Evolutionary conservation across 1,140 invertebrate genomes (phyloP).

Genomic region (Drosophila bocki): DNA sequence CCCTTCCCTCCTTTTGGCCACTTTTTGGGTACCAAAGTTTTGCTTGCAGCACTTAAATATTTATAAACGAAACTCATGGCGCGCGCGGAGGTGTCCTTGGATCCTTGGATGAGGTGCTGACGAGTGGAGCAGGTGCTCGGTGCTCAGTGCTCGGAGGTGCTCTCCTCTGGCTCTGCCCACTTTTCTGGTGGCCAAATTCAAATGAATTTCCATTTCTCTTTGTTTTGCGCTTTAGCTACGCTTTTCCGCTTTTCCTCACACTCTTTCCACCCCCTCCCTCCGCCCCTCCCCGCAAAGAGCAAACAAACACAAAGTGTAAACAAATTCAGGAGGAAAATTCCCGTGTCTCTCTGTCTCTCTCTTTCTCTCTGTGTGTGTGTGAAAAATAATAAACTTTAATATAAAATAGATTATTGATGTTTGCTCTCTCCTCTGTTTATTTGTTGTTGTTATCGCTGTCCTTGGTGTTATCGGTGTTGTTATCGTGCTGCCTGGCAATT

Average conservation of each 20-base stretch:
- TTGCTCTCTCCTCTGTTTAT: slow-evolving; percentile 17
- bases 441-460: slow-evolving; percentile 28
- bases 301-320: slow-evolving; percentile 43
- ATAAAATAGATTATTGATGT: slow-evolving; percentile 62
- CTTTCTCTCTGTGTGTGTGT: background rate
- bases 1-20: background rate
- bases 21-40: slow-evolving; percentile 36
- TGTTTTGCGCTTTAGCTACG: slow-evolving; percentile 19
- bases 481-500: background rate
- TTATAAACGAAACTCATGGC: slow-evolving; percentile 52
- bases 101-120: slow-evolving; percentile 32
- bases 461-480: slow-evolving; percentile 23
- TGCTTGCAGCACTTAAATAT: slow-evolving; percentile 65
- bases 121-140: slow-evolving; percentile 31
- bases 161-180: background rate
- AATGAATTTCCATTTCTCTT: slow-evolving; percentile 45
- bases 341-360: background rate
- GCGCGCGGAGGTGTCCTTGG: slow-evolving; percentile 1
- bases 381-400: slow-evolving; percentile 58
- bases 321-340: slow-evolving; percentile 24
- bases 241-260: background rate
- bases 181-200: slow-evolving; percentile 28
- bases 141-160: background rate
- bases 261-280: background rate
- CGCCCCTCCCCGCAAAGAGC: background rate